Base-by-base conservation (phyloP, 2,888 invertebrate genomes). In the Rhodophaea formosa region DNA sequence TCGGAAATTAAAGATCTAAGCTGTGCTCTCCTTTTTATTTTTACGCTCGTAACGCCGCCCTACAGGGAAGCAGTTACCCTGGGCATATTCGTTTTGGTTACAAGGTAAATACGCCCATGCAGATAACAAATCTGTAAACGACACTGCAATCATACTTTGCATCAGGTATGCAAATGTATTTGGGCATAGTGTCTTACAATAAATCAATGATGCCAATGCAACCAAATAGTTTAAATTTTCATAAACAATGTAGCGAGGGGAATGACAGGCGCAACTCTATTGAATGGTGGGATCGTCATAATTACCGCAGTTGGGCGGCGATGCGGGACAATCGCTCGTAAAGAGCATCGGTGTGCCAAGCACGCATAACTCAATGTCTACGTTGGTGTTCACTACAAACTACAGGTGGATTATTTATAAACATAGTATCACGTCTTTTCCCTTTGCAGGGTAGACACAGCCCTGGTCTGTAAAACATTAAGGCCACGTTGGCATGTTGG, bases 241-340 rank as follows among this genome's bases (percentile, higher is more conserved):
- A 52, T 58, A 51, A 49, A 49, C 49, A 49, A 51, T 51, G 35
- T 39, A n/a, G 51, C 17, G 39, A 51, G 51, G 35, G 53, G 64
- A 64, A 60, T 59, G 63, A 66, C 61, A 62, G 64, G 62, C 56
- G 59, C 62, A 62, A 59, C 57, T 51, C 67, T 69, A 72, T 72
- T 70, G 69, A 70, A 74, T 72, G 68, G 68, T 65, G 67, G 69
- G 70, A 68, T 69, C 73, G 67, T 68, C 75, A 77, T 77, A 75
- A 72, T 74, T 70, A 67, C 69, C 66, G 68, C 62, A 62, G 64
- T 66, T 63, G 68, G 68, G 59, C 59, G 61, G 62, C 58, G 59
- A 61, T 59, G 64, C 55, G 55, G 71, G 71, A 81, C 80, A 79
- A 81, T 79, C 65, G 79, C 72, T 77, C 79, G 79, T 80, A 80